A percentile compares a stretch with the other conserved stretches of the same genome.
phyloP scores from a whole-genome alignment of 2,797 vertebrate genomes.

The Sus cebifrons region DNA sequence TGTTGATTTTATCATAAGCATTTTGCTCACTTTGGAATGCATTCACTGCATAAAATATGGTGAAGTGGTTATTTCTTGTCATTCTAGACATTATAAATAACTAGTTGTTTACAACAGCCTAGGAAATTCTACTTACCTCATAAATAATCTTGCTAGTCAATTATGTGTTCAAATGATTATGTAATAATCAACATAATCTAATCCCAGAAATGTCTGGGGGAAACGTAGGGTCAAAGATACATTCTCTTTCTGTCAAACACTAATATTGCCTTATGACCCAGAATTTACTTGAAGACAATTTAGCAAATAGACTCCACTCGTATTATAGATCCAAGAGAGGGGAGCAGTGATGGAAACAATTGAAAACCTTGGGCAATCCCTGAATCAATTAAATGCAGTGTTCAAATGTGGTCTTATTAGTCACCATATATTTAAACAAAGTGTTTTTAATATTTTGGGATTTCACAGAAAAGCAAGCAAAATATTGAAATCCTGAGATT shows the following conservation, averaged over 20 bases:
- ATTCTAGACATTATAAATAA: neutral
- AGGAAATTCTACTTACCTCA: neutral
- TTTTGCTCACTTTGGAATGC: neutral
- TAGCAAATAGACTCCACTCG: neutral
- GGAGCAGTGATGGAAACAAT: neutral
- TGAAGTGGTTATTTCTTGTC: neutral
- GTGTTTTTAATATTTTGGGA: constrained; percentile 47
- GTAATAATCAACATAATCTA: neutral
- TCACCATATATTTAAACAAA: constrained; percentile 24
- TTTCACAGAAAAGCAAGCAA: constrained; percentile 51
- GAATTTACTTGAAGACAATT: constrained; percentile 7
- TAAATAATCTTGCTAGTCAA: neutral
- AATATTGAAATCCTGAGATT: constrained; percentile 40
- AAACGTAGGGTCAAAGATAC: neutral
- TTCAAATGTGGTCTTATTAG: constrained; percentile 49
- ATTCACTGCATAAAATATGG: neutral
- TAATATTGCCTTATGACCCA: neutral
- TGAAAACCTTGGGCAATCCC: neutral
- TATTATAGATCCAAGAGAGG: neutral
- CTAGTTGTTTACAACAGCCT: neutral
- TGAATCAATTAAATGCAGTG: constrained; percentile 28
- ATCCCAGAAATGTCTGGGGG: neutral
- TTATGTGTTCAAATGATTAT: neutral
- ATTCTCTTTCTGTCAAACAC: neutral
- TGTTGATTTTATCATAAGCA: neutral